Evolutionary conservation across 2,113 vertebrate species (phyloP), one percentile per base, ranked within the genome.

Genomic region (Oostethus manadensis): DNA sequence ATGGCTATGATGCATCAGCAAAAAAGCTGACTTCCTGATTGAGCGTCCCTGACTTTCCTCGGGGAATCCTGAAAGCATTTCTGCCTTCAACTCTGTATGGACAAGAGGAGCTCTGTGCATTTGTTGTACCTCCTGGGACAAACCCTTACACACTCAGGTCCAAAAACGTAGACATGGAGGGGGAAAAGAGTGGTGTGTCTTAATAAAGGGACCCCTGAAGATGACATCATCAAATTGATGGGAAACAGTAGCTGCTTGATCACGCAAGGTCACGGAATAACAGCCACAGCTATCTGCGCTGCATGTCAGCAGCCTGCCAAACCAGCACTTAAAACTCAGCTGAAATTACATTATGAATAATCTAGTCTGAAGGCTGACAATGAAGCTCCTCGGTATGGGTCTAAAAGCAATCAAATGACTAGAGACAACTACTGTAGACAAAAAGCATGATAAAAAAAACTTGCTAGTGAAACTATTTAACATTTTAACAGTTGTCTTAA

Each of bases 191-290:
- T 55, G 16, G 29, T 26, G 66, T 42, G 38, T 14, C 13, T 20
- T 35, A 40, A 40, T 38, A 40, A 40, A n/a, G 29, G n/a, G 60
- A 60, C 56, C 75, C 51, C 71, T 53, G 50, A 50, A 70, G 64
- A 86, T 84, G 77, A 51, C 10, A 8, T 87, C 73, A 74, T 84
- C 82, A 81, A 66, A 68, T 15, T 74, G 10, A 38, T 38, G 53
- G 66, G 13, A 20, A 66, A 46, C 29, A 68, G 70, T 46, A 67
- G 64, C 60, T 68, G 78, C 43, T 60, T 26, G n/a, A n/a, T n/a
- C n/a, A n/a, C n/a, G 57, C 63, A 51, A 26, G 68, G 60, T 83
- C 70, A 79, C 81, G 53, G 71, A 78, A 84, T 71, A 51, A 56
- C 57, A 64, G 4, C 44, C 20, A 35, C 43, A n/a, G 22, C 40